These are phyloP conservation scores for Notiomystis cincta DNA, from an alignment of 2,113 vertebrate species.

Conservation along the genomic window DNA sequence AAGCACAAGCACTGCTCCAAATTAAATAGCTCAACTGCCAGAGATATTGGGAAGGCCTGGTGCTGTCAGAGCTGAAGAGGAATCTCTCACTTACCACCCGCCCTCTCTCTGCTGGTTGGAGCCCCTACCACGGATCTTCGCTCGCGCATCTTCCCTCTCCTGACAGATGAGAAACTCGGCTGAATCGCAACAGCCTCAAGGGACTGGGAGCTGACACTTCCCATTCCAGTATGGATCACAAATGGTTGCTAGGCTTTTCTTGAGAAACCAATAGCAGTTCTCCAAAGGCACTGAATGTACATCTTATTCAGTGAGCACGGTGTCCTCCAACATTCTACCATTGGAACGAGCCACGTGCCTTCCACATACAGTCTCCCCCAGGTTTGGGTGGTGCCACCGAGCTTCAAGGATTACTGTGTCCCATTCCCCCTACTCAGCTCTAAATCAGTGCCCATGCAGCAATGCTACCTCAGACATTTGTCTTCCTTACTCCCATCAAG, in stretches of 20 bases:
- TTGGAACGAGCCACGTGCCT: not conserved
- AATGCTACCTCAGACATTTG: not conserved
- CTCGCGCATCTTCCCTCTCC: not conserved
- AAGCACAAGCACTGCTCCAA: not conserved
- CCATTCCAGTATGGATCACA: not conserved
- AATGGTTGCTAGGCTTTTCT: not conserved
- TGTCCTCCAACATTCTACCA: not conserved
- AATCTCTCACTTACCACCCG: not conserved
- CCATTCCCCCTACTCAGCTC: not conserved
- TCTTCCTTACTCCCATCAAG: not conserved
- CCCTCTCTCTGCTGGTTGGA: not conserved
- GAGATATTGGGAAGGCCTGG: not conserved
- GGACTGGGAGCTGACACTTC: not conserved
- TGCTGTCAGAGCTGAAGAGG: not conserved
- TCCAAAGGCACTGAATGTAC: not conserved
- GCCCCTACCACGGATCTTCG: not conserved
- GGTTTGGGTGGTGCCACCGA: not conserved
- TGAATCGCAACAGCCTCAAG: not conserved
- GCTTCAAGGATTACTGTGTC: not conserved
- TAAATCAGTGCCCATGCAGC: not conserved
- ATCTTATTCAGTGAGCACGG: not conserved
- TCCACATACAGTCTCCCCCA: not conserved
- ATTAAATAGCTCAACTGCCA: not conserved
- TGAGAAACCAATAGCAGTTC: not conserved
- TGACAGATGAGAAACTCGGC: not conserved